phyloP scores from a whole-genome alignment of 2,113 vertebrate species.

The Nestor notabilis region DNA sequence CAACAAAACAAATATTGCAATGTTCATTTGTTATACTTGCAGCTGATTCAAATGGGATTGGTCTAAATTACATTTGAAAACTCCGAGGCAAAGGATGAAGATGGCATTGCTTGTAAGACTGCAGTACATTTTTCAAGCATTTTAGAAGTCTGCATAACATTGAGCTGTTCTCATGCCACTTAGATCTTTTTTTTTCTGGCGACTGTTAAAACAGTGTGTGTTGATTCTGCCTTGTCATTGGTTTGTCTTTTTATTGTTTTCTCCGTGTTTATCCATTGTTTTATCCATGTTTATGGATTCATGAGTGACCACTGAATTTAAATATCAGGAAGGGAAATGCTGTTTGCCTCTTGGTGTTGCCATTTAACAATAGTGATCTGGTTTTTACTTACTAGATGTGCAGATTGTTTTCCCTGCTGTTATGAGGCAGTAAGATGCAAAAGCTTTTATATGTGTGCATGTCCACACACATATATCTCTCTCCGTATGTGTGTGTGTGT shows the following conservation, averaged over 20 bases:
- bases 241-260: not conserved
- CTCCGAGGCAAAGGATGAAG: not conserved
- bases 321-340: not conserved
- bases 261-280: not conserved
- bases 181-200: not conserved
- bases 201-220: not conserved
- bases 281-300: not conserved
- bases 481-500: not conserved
- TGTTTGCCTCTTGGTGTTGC: not conserved
- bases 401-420: not conserved
- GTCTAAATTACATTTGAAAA: not conserved
- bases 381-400: not conserved
- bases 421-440: not conserved
- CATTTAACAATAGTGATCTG: not conserved
- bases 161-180: not conserved
- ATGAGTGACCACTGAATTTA: not conserved
- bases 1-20: not conserved
- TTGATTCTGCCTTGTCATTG: not conserved
- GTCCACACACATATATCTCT: fast-evolving
- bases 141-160: not conserved
- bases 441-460: not conserved
- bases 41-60: not conserved
- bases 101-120: not conserved
- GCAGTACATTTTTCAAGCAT: not conserved
- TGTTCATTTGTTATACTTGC: not conserved